A percentile compares a stretch with the other conserved stretches of the same genome.
phyloP scores from a whole-genome alignment of 2,113 vertebrate genomes.

The Leucosticte australis region DNA sequence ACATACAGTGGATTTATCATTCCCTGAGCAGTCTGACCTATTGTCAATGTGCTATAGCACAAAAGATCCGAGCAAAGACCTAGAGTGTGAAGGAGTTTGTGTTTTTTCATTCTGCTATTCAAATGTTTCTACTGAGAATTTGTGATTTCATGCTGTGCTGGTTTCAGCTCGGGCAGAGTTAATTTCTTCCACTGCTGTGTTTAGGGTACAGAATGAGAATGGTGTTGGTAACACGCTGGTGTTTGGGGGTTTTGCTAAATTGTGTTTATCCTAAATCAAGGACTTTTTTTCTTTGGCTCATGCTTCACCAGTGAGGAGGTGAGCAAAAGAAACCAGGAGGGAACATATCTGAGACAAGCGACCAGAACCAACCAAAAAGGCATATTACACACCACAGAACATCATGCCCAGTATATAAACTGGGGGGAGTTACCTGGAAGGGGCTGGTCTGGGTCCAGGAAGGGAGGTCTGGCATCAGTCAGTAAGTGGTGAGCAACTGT shows the following conservation, averaged over 20 bases:
- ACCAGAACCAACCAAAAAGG: accelerated
- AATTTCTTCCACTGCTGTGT: not conserved
- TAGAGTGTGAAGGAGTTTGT: not conserved
- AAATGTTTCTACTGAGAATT: not conserved
- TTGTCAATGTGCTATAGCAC: not conserved
- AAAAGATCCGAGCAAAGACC: not conserved
- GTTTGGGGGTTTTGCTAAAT: not conserved
- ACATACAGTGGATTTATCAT: not conserved
- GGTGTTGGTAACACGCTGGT: not conserved
- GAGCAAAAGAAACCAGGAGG: not conserved
- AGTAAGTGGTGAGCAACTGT: not conserved
- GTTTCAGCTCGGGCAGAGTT: not conserved
- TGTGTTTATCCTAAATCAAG: not conserved
- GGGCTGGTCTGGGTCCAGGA: not conserved
- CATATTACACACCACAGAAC: not conserved
- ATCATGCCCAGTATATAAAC: not conserved
- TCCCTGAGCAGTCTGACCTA: not conserved
- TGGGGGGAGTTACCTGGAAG: not conserved
- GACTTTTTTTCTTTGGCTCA: accelerated
- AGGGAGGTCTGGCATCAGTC: not conserved
- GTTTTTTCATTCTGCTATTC: not conserved
- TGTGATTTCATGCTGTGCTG: not conserved
- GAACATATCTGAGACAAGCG: not conserved
- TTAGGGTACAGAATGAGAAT: not conserved
- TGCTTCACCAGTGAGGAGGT: not conserved